A percentile compares a stretch with the other conserved stretches of the same genome.
Conservation (phyloP, 2,888 invertebrate genomes). For the Poecilus cupreus region DNA sequence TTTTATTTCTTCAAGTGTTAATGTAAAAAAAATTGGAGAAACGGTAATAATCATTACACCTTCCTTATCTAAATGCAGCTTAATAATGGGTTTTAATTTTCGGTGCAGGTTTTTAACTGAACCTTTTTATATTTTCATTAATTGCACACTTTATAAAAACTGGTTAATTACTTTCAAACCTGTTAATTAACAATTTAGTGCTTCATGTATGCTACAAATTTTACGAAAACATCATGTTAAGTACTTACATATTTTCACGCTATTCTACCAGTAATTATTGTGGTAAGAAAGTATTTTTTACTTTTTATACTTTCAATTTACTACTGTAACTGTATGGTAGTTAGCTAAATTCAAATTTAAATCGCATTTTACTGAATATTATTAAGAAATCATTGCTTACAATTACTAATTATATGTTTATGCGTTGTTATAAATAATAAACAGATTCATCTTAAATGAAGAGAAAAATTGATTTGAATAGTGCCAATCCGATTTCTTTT, state of each 20-base stretch:
- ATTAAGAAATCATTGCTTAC: too few relatives aligned
- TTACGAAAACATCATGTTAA: not conserved
- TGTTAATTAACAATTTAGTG: conserved; percentile 16
- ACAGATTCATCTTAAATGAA: too few relatives aligned
- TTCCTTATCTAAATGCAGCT: conserved; percentile 4
- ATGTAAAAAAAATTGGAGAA: too few relatives aligned
- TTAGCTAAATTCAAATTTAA: too few relatives aligned
- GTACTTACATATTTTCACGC: not conserved
- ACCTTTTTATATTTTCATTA: not conserved
- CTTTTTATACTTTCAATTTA: not conserved
- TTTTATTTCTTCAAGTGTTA: too few relatives aligned
- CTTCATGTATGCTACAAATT: not conserved
- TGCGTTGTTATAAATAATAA: too few relatives aligned
- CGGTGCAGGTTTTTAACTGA: not conserved
- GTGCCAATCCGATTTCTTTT: too few relatives aligned
- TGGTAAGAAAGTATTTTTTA: not conserved
- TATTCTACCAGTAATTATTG: not conserved
- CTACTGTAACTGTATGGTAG: not conserved
- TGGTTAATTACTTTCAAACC: conserved; percentile 17
- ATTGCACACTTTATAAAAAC: conserved; percentile 8
- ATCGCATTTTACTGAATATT: too few relatives aligned
- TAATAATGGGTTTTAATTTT: conserved; percentile 6
- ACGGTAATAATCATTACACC: not conserved
- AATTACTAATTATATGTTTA: too few relatives aligned
- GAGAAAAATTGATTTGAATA: too few relatives aligned